Base-by-base conservation (phyloP, 1,140 invertebrate species). In the Drosophila ercepeae region DNA sequence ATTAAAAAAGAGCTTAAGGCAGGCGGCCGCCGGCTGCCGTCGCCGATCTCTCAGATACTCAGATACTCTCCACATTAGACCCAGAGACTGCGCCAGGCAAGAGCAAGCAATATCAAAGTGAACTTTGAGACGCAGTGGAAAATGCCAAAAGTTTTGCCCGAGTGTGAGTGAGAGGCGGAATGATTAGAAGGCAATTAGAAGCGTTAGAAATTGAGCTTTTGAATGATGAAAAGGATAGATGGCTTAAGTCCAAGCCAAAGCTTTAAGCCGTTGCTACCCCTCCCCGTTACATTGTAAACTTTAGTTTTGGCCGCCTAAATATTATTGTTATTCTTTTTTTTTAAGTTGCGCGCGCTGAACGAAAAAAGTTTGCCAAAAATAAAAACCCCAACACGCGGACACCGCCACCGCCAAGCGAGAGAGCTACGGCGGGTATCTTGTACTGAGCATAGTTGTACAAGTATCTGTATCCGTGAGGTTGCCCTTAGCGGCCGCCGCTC, bases 41-140 rank as follows among this genome's bases (percentile, higher is more conserved):
- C 64, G 59, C 45, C 69, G 78, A 83, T 82, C 78, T 59, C 34
- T 46, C 36, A 64, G 58, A 34, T 55, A 55, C 41, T 55, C 52
- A 42, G 51, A 61, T 57, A 61, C 44, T 45, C 44, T 50, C 50
- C 46, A 11, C 32, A 3, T 11, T 7, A 51, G 46, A 21, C 21
- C n/a, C n/a, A n/a, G n/a, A n/a, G n/a, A n/a, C 46, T 32, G 50
- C 11, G 11, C 7, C 45, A 41, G 51, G 3, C 23, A 25, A 59
- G 73, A 41, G 42, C 7, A 27, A 60, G 63, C 60, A 68, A 68
- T 65, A 67, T 69, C 72, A 59, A 73, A 59, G 59, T 88, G 82
- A 86, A 86, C 82, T 86, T 88, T 86, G 82, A 77, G 68, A 75
- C 81, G 51, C 71, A 88, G 53, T 86, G 82, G 82, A 86, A 86